Evolutionary conservation across 2,888 invertebrate species (phyloP).

Genomic region (Cosmia trapezina): DNA sequence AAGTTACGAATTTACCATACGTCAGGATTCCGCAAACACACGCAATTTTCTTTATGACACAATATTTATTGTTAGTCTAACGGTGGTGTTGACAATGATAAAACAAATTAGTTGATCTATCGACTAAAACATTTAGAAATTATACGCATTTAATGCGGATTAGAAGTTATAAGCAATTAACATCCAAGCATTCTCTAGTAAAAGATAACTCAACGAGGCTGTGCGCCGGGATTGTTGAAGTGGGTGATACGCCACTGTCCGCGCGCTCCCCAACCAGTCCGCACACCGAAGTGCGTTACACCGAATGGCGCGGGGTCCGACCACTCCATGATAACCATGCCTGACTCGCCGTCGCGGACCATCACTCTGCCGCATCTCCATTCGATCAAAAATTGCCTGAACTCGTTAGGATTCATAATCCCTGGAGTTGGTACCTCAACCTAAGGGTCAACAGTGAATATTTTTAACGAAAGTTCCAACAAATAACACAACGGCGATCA

Average conservation of each 20-base stretch:
- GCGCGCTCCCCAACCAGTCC: slow-evolving; percentile 92
- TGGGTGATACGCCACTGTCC: slow-evolving; percentile 91
- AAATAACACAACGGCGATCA: slow-evolving; percentile 64
- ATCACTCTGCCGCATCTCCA: slow-evolving; percentile 90
- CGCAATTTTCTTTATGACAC: slow-evolving; percentile 61
- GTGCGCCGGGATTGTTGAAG: slow-evolving; percentile 75
- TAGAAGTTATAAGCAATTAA: slow-evolving; percentile 75
- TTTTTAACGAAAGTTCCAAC: slow-evolving; percentile 47
- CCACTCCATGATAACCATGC: slow-evolving; percentile 91
- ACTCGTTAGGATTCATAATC: slow-evolving; percentile 89
- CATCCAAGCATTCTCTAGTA: slow-evolving; percentile 74
- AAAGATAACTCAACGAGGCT: slow-evolving; percentile 83
- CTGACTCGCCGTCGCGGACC: slow-evolving; percentile 86
- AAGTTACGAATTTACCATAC: slow-evolving; percentile 44
- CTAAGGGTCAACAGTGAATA: slow-evolving; percentile 78
- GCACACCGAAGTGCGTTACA: slow-evolving; percentile 91
- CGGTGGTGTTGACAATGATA: slow-evolving; percentile 50
- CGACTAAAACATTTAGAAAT: slow-evolving; percentile 41
- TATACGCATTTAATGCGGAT: slow-evolving; percentile 52
- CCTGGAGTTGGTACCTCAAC: slow-evolving; percentile 90
- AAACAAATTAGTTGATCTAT: slow-evolving; percentile 57
- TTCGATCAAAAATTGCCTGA: slow-evolving; percentile 89
- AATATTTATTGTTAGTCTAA: slow-evolving; percentile 64
- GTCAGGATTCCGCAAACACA: slow-evolving; percentile 59
- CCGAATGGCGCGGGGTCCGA: slow-evolving; percentile 91